A percentile compares a stretch with the other conserved stretches of the same genome.
Evolutionary conservation across 2,113 vertebrate genomes (phyloP).

Genomic region (Lycocorax pyrrhopterus): DNA sequence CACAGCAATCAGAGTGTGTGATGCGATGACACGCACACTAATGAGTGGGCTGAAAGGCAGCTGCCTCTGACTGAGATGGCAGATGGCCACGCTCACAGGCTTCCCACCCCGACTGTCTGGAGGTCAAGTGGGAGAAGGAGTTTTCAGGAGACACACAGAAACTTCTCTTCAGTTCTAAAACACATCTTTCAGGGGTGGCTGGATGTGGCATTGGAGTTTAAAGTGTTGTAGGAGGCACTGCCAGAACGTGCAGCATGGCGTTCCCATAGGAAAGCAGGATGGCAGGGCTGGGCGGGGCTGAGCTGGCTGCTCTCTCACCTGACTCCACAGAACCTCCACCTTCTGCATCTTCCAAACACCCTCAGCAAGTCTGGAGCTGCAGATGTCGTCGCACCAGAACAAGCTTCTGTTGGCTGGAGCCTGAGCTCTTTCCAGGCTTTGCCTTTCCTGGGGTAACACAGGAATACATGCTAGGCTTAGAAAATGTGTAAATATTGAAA

Average conservation of each 20-base stretch:
- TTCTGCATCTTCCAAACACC: neutral
- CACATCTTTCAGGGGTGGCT: rapidly evolving
- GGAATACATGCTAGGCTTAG: neutral
- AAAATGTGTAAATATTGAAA: neutral
- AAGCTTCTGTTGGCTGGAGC: neutral
- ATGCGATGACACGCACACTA: neutral
- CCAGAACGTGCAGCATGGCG: rapidly evolving
- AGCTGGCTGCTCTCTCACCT: neutral
- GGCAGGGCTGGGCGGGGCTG: neutral
- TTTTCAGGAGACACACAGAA: neutral
- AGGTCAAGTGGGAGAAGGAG: neutral
- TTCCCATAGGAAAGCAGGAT: neutral
- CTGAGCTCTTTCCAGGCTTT: neutral
- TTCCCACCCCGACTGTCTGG: neutral
- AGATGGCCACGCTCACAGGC: neutral
- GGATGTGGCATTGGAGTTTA: neutral
- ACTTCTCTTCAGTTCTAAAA: neutral
- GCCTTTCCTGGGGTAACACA: neutral
- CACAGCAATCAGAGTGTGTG: neutral
- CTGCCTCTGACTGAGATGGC: neutral
- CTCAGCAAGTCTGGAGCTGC: neutral
- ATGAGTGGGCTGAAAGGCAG: neutral
- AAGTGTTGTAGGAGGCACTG: neutral
- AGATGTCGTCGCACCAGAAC: neutral
- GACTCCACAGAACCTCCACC: neutral